Base-by-base conservation (phyloP, 2,113 vertebrate species). In the Arvicanthis niloticus region DNA sequence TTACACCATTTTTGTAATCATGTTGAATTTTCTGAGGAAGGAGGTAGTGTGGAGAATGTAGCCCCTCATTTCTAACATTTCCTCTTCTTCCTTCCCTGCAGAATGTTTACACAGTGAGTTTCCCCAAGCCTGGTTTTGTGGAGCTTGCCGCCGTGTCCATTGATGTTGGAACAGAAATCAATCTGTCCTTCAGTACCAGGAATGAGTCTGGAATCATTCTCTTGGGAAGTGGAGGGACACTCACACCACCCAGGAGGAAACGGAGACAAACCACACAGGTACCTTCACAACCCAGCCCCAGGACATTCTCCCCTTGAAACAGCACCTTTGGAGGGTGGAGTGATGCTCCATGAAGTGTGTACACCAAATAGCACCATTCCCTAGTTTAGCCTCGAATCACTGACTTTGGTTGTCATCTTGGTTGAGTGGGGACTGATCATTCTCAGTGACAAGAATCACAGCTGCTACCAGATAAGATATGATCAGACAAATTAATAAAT, bases 141-240 rank as follows among this genome's bases (percentile, higher is more conserved):
- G 99, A 99, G 97, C 98, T 99, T 88, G 92, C 98, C 0, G 99
- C 99, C 10, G 97, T 99, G 56, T 97, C 99, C 1, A 96, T 99
- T 85, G 98, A 98, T 0, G 81, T 99, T 5, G 99, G 98, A 91
- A 99, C 99, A 7, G 99, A 99, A 98, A 99, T 99, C 98, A 99
- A 99, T 73, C 98, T 99, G 95, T 99, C 99, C 31, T 99, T 99
- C 98, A 99, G 99, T 98, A 99, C 99, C 17, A 98, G 98, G 97
- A 99, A 98, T 2, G 99, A 99, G 81, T 99, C 99, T 21, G 99
- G 99, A 7, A 98, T 99, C 97, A 99, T 99, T 45, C 98, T 99
- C 73, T 98, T 99, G 85, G 99, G 99, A 97, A 98, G 99, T 91
- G 98, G 99, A 96, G 98, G 99, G 12, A 86, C 97, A 1, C 97